Conservation (phyloP, 92 coral and sea anemone genomes). For the Phenganax subtilis region DNA sequence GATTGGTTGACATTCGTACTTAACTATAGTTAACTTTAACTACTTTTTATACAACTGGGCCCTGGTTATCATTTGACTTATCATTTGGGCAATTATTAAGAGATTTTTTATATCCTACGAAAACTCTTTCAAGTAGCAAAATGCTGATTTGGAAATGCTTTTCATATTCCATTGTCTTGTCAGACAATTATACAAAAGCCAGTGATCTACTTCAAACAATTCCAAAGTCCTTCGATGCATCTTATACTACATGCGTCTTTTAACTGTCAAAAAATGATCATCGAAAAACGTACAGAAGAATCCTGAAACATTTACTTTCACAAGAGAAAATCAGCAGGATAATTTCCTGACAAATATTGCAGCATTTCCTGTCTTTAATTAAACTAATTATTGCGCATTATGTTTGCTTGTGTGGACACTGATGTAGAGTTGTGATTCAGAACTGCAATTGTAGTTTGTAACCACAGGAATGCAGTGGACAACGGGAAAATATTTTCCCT, state of each 20-base stretch:
- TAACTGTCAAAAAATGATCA: neutral
- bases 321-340: neutral
- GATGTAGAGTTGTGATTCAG: neutral
- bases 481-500: neutral
- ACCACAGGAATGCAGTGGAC: neutral
- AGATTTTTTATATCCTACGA: neutral
- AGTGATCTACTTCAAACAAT: too few relatives aligned
- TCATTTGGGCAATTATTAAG: too few relatives aligned
- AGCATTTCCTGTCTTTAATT: constrained; percentile 33
- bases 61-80: too few relatives aligned
- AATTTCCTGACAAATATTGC: constrained; percentile 22
- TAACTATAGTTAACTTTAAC: too few relatives aligned
- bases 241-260: too few relatives aligned
- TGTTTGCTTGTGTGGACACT: neutral
- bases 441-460: neutral
- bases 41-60: too few relatives aligned
- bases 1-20: too few relatives aligned
- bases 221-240: too few relatives aligned
- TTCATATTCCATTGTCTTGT: neutral
- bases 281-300: neutral
- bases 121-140: neutral
- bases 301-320: neutral
- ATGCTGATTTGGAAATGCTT: constrained; percentile 1
- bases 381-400: constrained; percentile 23
- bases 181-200: neutral